phyloP scores from a whole-genome alignment of 2,888 invertebrate genomes.

The Dione juno region DNA sequence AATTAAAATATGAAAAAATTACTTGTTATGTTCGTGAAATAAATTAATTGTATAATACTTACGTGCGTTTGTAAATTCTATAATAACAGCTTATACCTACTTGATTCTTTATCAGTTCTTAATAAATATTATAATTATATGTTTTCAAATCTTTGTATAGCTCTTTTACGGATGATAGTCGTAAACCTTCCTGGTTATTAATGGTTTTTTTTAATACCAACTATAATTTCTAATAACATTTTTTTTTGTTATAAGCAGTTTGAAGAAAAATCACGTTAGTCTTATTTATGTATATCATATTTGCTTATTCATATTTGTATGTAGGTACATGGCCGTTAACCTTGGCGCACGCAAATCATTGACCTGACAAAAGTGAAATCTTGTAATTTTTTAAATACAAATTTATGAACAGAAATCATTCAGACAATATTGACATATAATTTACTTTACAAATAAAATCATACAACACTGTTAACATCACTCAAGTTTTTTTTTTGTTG shows the following conservation, averaged over 20 bases:
- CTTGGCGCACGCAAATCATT: slow-evolving; percentile 17
- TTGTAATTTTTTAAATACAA: slow-evolving; percentile 7
- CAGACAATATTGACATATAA: background rate
- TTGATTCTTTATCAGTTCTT: too few relatives aligned
- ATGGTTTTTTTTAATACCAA: too few relatives aligned
- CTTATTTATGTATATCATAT: background rate
- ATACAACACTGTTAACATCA: background rate
- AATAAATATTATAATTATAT: too few relatives aligned
- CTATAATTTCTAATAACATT: background rate
- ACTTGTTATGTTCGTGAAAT: too few relatives aligned
- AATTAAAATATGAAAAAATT: too few relatives aligned
- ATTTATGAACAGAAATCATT: background rate
- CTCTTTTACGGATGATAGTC: too few relatives aligned
- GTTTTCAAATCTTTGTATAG: too few relatives aligned
- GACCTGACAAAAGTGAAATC: slow-evolving; percentile 21
- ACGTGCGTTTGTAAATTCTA: background rate
- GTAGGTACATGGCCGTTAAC: slow-evolving; percentile 6
- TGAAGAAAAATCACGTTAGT: background rate
- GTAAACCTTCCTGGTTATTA: too few relatives aligned
- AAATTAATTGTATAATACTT: background rate
- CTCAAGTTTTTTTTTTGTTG: background rate
- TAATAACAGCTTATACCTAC: background rate
- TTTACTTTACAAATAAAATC: background rate
- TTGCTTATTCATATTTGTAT: slow-evolving; percentile 2
- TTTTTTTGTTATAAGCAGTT: background rate